Percentiles rank a stretch among this genome's conserved stretches.
These are phyloP conservation scores for Drosophila simulans DNA, from an alignment of 1,140 invertebrate species.

Conservation along the genomic window DNA sequence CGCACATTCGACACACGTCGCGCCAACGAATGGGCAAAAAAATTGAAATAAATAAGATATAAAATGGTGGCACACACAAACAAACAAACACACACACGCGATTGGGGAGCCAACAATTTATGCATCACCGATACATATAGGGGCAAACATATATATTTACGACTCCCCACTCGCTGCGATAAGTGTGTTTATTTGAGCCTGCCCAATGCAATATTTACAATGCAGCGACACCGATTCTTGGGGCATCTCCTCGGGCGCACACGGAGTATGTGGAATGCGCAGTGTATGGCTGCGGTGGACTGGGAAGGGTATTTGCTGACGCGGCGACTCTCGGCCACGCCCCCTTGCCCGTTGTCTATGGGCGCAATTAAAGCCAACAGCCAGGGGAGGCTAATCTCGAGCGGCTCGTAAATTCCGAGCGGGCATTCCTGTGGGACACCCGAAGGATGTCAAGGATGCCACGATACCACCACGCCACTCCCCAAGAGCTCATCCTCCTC, in stretches of 20 bases:
- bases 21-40: conserved; percentile 65
- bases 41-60: conserved; percentile 83
- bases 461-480: conserved; percentile 1
- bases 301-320: conserved; percentile 53
- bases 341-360: conserved; percentile 30
- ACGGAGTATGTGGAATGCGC: conserved; percentile 59
- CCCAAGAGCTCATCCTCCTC: too few relatives aligned
- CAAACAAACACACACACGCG: conserved; percentile 33
- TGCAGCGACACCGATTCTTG: conserved; percentile 62
- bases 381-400: conserved; percentile 73
- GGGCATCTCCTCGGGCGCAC: conserved; percentile 38
- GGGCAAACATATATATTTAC: conserved; percentile 61
- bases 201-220: conserved; percentile 69
- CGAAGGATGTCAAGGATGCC: conserved; percentile 34
- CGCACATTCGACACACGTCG: conserved; percentile 65
- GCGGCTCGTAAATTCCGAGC: conserved; percentile 74
- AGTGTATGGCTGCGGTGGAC: neutral
- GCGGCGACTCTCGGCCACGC: conserved; percentile 66
- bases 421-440: conserved; percentile 70
- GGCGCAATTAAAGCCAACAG: conserved; percentile 77
- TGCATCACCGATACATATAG: conserved; percentile 43
- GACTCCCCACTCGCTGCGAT: conserved; percentile 62
- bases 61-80: conserved; percentile 59
- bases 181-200: conserved; percentile 76
- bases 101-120: conserved; percentile 56